Conservation (phyloP, 2,797 vertebrate species). For the Vipera latastei region DNA sequence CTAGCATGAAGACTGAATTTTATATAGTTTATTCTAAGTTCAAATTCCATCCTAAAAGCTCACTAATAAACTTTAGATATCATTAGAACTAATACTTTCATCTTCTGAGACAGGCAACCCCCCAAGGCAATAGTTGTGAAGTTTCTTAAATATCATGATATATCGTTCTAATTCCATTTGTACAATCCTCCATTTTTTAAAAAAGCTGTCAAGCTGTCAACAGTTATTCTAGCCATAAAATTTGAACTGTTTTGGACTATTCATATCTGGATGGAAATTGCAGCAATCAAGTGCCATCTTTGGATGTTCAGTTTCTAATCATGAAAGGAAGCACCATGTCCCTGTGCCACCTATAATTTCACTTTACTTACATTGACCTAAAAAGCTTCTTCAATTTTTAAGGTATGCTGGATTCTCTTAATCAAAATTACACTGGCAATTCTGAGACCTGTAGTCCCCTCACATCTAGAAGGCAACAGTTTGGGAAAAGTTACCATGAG, state of each 20-base stretch:
- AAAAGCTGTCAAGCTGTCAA: not conserved
- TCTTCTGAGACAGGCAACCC: not conserved
- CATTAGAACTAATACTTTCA: not conserved
- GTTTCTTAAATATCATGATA: not conserved
- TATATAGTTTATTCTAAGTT: not conserved
- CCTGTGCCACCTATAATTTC: not conserved
- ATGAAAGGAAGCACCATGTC: not conserved
- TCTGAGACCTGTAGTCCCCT: not conserved
- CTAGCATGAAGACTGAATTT: not conserved
- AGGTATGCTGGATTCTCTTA: not conserved
- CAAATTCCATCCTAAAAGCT: not conserved
- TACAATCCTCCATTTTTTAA: not conserved
- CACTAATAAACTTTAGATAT: not conserved
- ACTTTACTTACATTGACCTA: not conserved
- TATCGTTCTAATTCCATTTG: not conserved
- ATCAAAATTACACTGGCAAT: not conserved
- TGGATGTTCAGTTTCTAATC: not conserved
- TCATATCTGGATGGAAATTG: not conserved
- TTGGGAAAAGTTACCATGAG: not conserved
- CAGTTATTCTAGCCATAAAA: not conserved
- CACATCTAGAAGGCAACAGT: not conserved
- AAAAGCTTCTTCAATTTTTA: not conserved
- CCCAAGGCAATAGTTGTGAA: not conserved
- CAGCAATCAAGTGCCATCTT: not conserved
- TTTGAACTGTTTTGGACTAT: not conserved